A percentile compares a stretch with the other conserved stretches of the same genome.
These are phyloP conservation scores for Diachasmimorpha longicaudata DNA, from an alignment of 1,140 invertebrate genomes.

Conservation along the genomic window DNA sequence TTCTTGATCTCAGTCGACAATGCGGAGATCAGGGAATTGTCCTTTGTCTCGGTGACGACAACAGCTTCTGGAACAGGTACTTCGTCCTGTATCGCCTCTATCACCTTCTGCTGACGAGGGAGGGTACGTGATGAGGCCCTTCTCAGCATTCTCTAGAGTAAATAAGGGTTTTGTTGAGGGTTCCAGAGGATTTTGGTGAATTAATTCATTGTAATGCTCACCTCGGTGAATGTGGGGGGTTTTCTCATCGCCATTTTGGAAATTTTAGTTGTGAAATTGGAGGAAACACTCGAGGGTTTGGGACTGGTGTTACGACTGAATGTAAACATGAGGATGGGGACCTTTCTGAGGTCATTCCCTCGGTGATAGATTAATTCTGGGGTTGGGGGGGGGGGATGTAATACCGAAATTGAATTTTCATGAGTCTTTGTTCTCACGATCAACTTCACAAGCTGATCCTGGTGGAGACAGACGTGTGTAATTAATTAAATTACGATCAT, in stretches of 20 bases:
- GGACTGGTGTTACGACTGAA: not conserved
- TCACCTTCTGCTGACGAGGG: not conserved
- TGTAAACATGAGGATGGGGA: not conserved
- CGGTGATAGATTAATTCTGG: too few relatives aligned
- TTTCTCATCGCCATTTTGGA: not conserved
- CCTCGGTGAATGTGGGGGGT: not conserved
- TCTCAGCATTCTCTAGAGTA: not conserved
- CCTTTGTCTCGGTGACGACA: not conserved
- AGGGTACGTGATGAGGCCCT: not conserved
- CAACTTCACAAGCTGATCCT: too few relatives aligned
- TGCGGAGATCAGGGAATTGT: not conserved
- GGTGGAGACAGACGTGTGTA: too few relatives aligned
- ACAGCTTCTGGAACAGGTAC: too few relatives aligned
- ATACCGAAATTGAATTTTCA: too few relatives aligned
- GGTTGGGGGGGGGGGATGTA: too few relatives aligned
- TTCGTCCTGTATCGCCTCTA: not conserved
- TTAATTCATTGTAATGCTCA: not conserved
- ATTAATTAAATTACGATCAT: too few relatives aligned
- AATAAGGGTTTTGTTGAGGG: not conserved
- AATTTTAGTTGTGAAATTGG: not conserved
- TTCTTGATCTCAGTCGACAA: not conserved
- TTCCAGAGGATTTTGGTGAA: not conserved
- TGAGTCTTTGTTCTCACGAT: too few relatives aligned
- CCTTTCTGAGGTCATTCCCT: too few relatives aligned
- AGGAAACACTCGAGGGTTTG: not conserved